These are phyloP conservation scores for Microtus pennsylvanicus DNA, from an alignment of 2,113 vertebrate species.

Conservation along the genomic window DNA sequence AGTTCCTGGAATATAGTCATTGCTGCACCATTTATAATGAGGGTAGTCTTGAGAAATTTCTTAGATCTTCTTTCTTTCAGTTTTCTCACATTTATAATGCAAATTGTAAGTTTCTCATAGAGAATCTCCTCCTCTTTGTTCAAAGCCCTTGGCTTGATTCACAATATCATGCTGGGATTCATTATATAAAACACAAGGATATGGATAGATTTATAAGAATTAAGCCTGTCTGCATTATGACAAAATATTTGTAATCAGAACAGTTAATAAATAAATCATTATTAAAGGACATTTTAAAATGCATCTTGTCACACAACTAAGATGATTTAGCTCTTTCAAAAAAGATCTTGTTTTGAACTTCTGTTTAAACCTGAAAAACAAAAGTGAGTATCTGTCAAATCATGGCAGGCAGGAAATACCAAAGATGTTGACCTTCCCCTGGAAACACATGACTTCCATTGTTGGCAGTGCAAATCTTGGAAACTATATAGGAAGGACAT, in stretches of 20 bases:
- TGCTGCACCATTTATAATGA: neutral
- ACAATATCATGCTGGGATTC: neutral
- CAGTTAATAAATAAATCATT: slow-evolving; percentile 32
- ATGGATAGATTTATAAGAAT: neutral
- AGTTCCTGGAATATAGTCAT: neutral
- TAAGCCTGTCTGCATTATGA: neutral
- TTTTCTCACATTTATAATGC: neutral
- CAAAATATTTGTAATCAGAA: neutral
- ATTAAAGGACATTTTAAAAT: slow-evolving; percentile 7
- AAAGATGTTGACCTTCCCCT: slow-evolving; percentile 65
- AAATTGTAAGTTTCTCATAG: neutral
- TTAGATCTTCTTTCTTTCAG: neutral
- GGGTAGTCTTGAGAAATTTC: neutral
- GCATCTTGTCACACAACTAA: neutral
- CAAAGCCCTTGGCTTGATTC: neutral
- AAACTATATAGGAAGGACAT: slow-evolving; percentile 58
- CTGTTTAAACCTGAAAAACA: slow-evolving; percentile 31
- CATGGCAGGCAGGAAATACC: slow-evolving; percentile 69
- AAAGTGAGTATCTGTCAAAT: slow-evolving; percentile 62
- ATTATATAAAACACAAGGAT: neutral
- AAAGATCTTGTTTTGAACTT: slow-evolving; percentile 27
- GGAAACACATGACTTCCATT: slow-evolving; percentile 69
- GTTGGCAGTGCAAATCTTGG: slow-evolving; percentile 62
- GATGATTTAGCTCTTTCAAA: slow-evolving; percentile 21
- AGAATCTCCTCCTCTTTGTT: neutral